These are phyloP conservation scores for Jaculus jaculus DNA, from an alignment of 2,113 vertebrate genomes.

Conservation along the genomic window DNA sequence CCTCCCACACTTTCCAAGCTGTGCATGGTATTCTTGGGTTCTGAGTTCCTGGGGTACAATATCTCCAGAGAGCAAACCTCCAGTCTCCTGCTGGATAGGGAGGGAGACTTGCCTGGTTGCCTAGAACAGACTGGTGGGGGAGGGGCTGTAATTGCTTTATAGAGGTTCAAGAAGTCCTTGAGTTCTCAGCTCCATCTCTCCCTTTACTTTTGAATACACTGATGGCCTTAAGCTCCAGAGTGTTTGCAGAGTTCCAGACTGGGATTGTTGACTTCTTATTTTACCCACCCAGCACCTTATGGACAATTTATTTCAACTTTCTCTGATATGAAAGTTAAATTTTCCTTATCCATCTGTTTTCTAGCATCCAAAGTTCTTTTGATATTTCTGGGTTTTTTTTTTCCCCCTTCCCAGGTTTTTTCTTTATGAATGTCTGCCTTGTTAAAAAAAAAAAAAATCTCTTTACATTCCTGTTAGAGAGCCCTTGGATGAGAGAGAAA, in stretches of 20 bases:
- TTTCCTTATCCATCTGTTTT: conserved; percentile 65
- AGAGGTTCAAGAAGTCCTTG: neutral
- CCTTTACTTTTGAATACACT: neutral
- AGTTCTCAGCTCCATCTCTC: neutral
- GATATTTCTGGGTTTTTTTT: neutral
- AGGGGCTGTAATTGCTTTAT: neutral
- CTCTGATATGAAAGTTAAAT: conserved; percentile 47
- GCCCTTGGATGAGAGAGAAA: neutral
- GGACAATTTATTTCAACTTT: conserved; percentile 58
- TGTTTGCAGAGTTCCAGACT: conserved; percentile 5
- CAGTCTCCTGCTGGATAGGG: neutral
- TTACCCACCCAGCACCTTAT: conserved; percentile 11
- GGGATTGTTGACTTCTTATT: conserved; percentile 36
- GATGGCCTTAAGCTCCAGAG: neutral
- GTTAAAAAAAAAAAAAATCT: neutral
- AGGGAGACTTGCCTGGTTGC: neutral
- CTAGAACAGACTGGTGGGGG: neutral
- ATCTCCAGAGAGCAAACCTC: conserved; percentile 8
- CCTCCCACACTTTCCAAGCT: conserved; percentile 30
- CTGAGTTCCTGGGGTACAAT: neutral
- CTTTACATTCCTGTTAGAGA: neutral
- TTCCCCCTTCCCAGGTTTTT: neutral
- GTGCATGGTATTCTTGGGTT: neutral
- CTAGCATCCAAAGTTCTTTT: conserved; percentile 29
- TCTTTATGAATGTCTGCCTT: neutral